Evolutionary conservation across 2,113 vertebrate genomes (phyloP).

Genomic region (Sebastes fasciatus): DNA sequence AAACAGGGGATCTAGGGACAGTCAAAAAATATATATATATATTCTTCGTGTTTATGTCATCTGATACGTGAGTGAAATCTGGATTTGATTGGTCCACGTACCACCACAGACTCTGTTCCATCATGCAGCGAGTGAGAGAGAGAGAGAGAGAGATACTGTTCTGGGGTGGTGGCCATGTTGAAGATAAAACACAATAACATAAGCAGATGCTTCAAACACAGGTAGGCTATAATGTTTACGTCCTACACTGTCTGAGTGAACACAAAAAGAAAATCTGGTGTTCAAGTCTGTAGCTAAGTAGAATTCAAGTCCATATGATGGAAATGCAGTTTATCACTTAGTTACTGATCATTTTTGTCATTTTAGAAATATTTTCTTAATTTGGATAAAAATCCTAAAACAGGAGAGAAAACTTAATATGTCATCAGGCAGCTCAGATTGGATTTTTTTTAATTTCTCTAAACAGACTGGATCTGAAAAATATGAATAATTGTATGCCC

Average conservation of each 20-base stretch:
- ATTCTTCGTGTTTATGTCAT: conserved; percentile 65
- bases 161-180: conserved; percentile 65
- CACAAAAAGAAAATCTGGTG: not conserved
- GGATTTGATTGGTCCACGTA: conserved; percentile 59
- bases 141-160: conserved; percentile 24
- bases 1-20: conserved; percentile 42
- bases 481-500: not conserved
- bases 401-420: conserved; percentile 1
- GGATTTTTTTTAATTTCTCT: conserved; percentile 13
- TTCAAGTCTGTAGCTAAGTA: not conserved
- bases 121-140: conserved; percentile 33
- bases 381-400: conserved; percentile 16
- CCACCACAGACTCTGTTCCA: conserved; percentile 48
- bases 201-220: conserved; percentile 28
- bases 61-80: conserved; percentile 58
- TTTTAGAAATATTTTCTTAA: conserved; percentile 28
- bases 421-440: conserved; percentile 37
- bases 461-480: conserved; percentile 29
- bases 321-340: conserved; percentile 27
- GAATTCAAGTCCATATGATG: conserved; percentile 40
- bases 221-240: not conserved
- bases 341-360: conserved; percentile 6
- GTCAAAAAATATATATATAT: conserved; percentile 9
- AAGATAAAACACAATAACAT: conserved; percentile 37
- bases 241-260: conserved; percentile 8